Percentiles rank a stretch among this genome's conserved stretches.
Evolutionary conservation across 2,113 vertebrate species (phyloP).

Genomic region (Corythaeola cristata): DNA sequence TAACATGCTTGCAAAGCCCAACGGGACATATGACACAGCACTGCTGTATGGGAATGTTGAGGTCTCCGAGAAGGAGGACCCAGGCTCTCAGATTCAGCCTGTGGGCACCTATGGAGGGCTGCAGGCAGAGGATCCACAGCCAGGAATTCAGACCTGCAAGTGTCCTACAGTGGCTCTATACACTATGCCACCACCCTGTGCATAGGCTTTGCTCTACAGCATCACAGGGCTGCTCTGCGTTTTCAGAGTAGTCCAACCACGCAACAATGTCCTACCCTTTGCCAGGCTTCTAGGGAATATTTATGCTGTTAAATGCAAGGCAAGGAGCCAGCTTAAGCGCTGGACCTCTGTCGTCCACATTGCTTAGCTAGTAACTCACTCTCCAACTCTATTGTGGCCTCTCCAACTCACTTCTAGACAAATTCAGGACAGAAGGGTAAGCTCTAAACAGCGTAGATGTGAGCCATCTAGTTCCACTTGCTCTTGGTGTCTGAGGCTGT

Average conservation of each 20-base stretch:
- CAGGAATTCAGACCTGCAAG: neutral
- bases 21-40: accelerated
- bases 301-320: neutral
- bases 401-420: neutral
- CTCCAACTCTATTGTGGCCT: accelerated
- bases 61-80: neutral
- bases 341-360: accelerated
- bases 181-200: neutral
- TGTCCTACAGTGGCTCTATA: accelerated
- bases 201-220: neutral
- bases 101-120: neutral
- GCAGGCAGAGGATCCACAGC: neutral
- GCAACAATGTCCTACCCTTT: neutral
- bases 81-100: neutral
- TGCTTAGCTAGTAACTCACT: neutral
- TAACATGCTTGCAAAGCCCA: neutral
- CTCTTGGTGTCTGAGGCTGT: neutral
- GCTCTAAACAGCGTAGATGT: neutral
- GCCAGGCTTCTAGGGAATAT: neutral
- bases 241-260: neutral
- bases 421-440: neutral
- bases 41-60: neutral
- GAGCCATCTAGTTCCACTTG: neutral
- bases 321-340: neutral
- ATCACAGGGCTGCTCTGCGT: neutral